Percentiles rank a stretch among this genome's conserved stretches.
phyloP scores from a whole-genome alignment of 1,140 invertebrate species.

The Eurosta solidaginis region DNA sequence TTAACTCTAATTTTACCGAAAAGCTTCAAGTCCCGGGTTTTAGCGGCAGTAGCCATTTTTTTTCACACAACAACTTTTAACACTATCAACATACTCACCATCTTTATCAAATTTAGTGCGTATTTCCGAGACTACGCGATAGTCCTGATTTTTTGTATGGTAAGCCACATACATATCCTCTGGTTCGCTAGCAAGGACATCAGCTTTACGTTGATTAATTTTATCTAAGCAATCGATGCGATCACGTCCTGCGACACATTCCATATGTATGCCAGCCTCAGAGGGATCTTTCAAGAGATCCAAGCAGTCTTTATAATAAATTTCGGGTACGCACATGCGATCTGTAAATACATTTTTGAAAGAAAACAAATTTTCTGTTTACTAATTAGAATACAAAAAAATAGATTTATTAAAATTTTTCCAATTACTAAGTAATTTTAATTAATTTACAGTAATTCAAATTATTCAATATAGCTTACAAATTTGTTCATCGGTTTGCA shows the following conservation, averaged over 20 bases:
- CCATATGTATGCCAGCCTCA: constrained; percentile 66
- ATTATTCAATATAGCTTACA: constrained; percentile 30
- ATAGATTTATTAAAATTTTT: not conserved
- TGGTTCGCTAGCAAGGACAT: constrained; percentile 79
- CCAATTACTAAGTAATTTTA: no score
- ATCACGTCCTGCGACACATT: constrained; percentile 72
- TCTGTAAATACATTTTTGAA: constrained; percentile 60
- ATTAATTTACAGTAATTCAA: not conserved
- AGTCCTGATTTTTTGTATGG: constrained; percentile 67
- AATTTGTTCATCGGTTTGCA: constrained; percentile 31
- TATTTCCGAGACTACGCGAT: constrained; percentile 71
- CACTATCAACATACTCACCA: constrained; percentile 58
- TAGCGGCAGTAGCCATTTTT: not conserved
- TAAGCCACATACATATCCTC: constrained; percentile 79
- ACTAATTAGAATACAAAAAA: not conserved
- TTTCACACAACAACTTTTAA: not conserved
- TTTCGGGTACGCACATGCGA: constrained; percentile 73
- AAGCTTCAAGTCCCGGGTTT: not conserved
- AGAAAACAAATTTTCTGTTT: not conserved
- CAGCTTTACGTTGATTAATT: constrained; percentile 75
- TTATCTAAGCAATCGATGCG: constrained; percentile 75
- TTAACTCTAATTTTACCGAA: no score
- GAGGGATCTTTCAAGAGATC: constrained; percentile 69
- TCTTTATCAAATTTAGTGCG: constrained; percentile 64
- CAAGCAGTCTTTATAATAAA: constrained; percentile 66